Percentiles rank a stretch among this genome's conserved stretches.
These are phyloP conservation scores for Ceratosolen fusciceps DNA, from an alignment of 1,140 invertebrate species.

Conservation along the genomic window DNA sequence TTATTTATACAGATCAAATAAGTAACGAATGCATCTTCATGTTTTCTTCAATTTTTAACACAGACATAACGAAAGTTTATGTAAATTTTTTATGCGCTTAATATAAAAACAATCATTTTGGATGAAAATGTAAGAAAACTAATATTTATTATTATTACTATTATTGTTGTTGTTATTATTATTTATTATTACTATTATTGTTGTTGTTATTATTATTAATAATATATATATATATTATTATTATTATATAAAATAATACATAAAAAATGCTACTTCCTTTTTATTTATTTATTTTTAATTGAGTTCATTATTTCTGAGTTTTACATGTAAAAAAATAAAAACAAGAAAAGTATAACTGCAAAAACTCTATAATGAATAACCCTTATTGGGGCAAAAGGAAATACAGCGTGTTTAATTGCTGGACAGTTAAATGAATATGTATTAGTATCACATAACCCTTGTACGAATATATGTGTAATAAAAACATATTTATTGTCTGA, in stretches of 20 bases:
- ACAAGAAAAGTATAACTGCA: constrained; percentile 37
- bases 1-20: no score
- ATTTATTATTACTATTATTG: constrained; percentile 32
- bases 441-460: constrained; percentile 72
- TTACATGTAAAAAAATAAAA: constrained; percentile 33
- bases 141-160: no score
- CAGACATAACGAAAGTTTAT: no score
- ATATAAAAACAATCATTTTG: no score
- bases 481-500: constrained; percentile 72
- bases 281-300: constrained; percentile 42
- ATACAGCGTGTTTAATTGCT: constrained; percentile 72
- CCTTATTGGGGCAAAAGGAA: constrained; percentile 52
- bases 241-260: no score
- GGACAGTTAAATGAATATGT: constrained; percentile 73
- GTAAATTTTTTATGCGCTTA: no score
- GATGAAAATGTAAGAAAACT: no score
- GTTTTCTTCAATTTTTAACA: no score
- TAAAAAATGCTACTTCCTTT: no score
- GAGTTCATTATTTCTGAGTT: constrained; percentile 40
- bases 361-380: constrained; percentile 42
- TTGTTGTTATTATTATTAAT: constrained; percentile 32
- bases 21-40: no score
- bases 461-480: constrained; percentile 73
- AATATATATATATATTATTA: no score
- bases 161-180: constrained; percentile 29